Base-by-base conservation (phyloP, 2,797 vertebrate species). In the Falco biarmicus region DNA sequence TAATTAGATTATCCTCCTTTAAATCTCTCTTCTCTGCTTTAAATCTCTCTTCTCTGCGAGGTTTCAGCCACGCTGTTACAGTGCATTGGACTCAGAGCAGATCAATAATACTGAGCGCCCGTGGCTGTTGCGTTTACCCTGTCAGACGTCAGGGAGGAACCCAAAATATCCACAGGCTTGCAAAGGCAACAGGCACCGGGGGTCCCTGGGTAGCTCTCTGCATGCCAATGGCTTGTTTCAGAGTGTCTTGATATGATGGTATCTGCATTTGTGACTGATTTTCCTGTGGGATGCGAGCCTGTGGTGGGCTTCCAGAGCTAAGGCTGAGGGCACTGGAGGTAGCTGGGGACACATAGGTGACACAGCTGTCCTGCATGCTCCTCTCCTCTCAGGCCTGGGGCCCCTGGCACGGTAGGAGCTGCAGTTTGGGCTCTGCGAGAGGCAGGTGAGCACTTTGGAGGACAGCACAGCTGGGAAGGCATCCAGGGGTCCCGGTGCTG, bases 1-100 rank as follows among this genome's bases (percentile, higher is more conserved):
- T 97, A 94, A 95, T 96, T 93, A 96, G 89, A 89, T 92, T 65
- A 71, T 57, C 47, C 17, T 77, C 61, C 84, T 50, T 89, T 78
- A 82, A 94, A 80, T 54, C 74, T 47, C 54, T 47, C 39, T 39
- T 39, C 39, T 39, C 39, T 39, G 39, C 84, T 50, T 89, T 78
- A 82, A 94, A 80, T 54, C 74, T 47, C 54, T 47, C 50, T 77
- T 82, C 45, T 74, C 71, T 0, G 3, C 0, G 28, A 61, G 83
- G 70, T 54, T 73, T 80, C 83, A 86, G 66, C 83, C 50, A 1
- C 16, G 43, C 70, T 14, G 10, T 59, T 59, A 19, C 22, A n/a
- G 79, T n/a, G 68, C 56, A 11, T 5, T 0, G 4, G 56, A 41
- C 64, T 83, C 0, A 0, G 89, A 85, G 61, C 14, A 2, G 87